Conservation (phyloP, 2,113 vertebrate genomes). For the Pelmatolapia mariae region DNA sequence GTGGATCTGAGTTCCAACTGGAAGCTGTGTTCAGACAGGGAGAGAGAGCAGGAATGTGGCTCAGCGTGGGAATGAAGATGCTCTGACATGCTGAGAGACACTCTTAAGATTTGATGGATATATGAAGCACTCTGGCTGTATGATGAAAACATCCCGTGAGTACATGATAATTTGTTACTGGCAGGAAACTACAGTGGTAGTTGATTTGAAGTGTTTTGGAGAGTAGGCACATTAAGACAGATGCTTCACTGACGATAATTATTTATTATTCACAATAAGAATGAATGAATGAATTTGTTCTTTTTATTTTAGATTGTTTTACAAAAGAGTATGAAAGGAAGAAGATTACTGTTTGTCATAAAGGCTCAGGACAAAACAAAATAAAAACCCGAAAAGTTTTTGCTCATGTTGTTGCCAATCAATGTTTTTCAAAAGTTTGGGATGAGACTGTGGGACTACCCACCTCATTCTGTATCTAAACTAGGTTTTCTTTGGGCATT, state of each 20-base stretch:
- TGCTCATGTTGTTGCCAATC: neutral
- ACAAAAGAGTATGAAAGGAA: neutral
- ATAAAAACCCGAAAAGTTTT: neutral
- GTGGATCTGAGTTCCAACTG: slow-evolving; percentile 48
- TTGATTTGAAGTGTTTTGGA: neutral
- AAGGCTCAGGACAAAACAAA: neutral
- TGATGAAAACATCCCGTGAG: slow-evolving; percentile 74
- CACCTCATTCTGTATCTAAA: neutral
- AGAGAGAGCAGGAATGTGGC: slow-evolving; percentile 53
- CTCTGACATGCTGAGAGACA: slow-evolving; percentile 41
- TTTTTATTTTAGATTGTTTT: neutral
- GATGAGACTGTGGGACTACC: neutral
- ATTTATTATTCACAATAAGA: neutral
- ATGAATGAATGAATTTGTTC: neutral
- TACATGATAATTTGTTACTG: slow-evolving; percentile 16
- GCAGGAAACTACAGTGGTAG: neutral
- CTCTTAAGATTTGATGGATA: slow-evolving; percentile 36
- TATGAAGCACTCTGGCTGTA: slow-evolving; percentile 29
- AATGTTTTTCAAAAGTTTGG: neutral
- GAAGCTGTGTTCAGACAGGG: slow-evolving; percentile 40
- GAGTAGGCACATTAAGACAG: neutral
- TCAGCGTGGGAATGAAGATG: slow-evolving; percentile 63
- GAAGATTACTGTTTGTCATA: neutral
- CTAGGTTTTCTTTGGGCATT: neutral
- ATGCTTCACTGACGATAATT: neutral